Evolutionary conservation across 2,113 vertebrate genomes (phyloP).

Genomic region (Cyanistes caeruleus): DNA sequence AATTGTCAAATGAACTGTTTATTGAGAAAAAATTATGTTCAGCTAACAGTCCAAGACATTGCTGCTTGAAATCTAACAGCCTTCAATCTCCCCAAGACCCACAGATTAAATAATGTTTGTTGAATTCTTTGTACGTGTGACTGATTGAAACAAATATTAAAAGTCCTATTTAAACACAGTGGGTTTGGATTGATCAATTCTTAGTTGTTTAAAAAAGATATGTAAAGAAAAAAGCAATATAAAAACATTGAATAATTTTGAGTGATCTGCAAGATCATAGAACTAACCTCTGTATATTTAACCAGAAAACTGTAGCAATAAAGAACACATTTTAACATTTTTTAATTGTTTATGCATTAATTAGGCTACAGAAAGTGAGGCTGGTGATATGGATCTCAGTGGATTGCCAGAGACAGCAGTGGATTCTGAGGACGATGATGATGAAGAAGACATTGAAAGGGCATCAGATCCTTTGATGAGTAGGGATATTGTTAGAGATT

Average conservation of each 20-base stretch:
- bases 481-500: constrained; percentile 95
- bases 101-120: neutral
- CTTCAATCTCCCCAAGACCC: neutral
- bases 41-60: neutral
- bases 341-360: neutral
- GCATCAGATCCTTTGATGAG: constrained; percentile 97
- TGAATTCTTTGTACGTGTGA: neutral
- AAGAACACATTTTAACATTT: neutral
- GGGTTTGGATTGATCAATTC: neutral
- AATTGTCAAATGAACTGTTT: neutral
- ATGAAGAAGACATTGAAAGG: constrained; percentile 97
- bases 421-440: constrained; percentile 97
- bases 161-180: neutral
- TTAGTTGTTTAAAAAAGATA: neutral
- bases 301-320: neutral
- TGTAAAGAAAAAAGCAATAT: neutral
- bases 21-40: neutral
- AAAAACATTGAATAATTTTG: neutral
- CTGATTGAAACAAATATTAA: neutral
- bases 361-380: constrained; percentile 97
- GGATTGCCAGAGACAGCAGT: constrained; percentile 98
- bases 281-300: neutral
- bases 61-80: neutral
- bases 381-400: constrained; percentile 98
- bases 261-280: neutral